Evolutionary conservation across 2,113 vertebrate genomes (phyloP).

Genomic region (Varanus salvator): DNA sequence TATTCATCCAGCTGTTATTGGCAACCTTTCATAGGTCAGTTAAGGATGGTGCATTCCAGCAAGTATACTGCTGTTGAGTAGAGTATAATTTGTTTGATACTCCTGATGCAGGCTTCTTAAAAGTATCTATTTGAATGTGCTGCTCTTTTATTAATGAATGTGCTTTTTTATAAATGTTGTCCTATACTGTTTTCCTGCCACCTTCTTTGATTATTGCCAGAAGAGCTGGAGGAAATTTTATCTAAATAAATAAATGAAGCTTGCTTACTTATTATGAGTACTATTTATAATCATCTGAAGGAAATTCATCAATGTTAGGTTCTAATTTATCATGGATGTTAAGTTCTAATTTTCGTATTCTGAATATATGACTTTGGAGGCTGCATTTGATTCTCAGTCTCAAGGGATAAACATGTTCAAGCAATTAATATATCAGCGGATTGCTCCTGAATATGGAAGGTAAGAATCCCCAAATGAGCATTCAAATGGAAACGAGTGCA

Average conservation of each 20-base stretch:
- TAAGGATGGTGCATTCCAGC: too few relatives aligned
- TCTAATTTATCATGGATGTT: neutral
- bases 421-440: neutral
- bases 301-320: neutral
- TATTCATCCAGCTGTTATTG: too few relatives aligned
- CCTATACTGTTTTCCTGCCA: neutral
- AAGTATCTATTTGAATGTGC: too few relatives aligned
- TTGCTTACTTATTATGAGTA: neutral
- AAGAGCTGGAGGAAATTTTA: neutral
- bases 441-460: conserved; percentile 19
- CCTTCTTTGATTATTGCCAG: neutral
- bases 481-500: neutral
- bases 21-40: too few relatives aligned
- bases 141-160: neutral
- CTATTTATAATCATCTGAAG: neutral
- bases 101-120: too few relatives aligned
- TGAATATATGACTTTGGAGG: neutral
- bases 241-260: neutral
- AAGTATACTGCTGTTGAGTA: too few relatives aligned
- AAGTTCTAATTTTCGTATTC: neutral
- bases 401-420: neutral
- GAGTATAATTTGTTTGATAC: too few relatives aligned
- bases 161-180: neutral
- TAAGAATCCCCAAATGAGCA: conserved; percentile 4
- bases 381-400: neutral